Percentiles rank a stretch among this genome's conserved stretches.
Evolutionary conservation across 2,888 invertebrate species (phyloP).

Genomic region (Neria commutata): DNA sequence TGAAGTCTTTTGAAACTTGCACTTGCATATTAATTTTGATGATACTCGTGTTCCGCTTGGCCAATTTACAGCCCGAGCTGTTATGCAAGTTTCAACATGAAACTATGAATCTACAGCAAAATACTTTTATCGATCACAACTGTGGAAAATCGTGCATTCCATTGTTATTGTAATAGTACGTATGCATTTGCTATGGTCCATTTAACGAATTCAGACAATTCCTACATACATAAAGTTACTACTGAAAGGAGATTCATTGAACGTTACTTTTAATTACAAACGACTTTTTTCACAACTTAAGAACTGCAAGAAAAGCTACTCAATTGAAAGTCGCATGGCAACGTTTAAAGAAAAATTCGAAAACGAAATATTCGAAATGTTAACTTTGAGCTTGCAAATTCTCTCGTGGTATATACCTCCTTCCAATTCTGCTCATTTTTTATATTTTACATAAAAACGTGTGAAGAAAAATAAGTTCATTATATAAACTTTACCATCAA

Average conservation of each 20-base stretch:
- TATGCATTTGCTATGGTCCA: too few relatives aligned
- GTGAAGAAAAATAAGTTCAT: constrained; percentile 50
- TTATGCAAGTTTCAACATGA: neutral
- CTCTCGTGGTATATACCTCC: constrained; percentile 59
- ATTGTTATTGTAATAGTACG: too few relatives aligned
- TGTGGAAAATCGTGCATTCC: too few relatives aligned
- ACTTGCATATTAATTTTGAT: neutral
- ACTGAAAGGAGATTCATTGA: neutral
- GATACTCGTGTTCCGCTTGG: neutral
- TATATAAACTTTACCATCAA: too few relatives aligned
- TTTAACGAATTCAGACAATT: too few relatives aligned
- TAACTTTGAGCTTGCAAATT: constrained; percentile 44
- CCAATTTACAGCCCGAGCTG: neutral
- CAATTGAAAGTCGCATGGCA: too few relatives aligned
- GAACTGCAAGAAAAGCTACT: too few relatives aligned
- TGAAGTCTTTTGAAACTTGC: neutral
- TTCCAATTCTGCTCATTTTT: constrained; percentile 58
- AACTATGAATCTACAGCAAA: neutral
- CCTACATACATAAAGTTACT: too few relatives aligned
- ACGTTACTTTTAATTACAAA: neutral
- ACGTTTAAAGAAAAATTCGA: too few relatives aligned
- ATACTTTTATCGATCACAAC: neutral
- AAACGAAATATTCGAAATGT: neutral
- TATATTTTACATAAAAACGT: constrained; percentile 36
- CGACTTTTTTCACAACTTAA: too few relatives aligned